These are phyloP conservation scores for Drosophila ercepeae DNA, from an alignment of 1,140 invertebrate genomes.

Conservation along the genomic window DNA sequence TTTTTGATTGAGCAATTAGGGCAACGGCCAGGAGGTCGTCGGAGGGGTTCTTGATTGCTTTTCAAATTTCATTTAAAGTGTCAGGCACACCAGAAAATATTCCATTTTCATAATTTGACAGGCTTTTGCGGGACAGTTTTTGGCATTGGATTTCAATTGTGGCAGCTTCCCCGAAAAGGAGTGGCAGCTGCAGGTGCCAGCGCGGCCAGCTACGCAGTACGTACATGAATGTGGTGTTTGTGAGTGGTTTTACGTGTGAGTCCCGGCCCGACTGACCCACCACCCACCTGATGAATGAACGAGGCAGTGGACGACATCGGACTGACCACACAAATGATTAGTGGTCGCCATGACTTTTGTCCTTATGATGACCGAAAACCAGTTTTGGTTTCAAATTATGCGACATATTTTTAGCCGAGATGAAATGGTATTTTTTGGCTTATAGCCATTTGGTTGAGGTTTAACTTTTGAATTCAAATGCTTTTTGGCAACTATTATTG, in stretches of 20 bases:
- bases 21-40: constrained; percentile 7
- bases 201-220: background rate
- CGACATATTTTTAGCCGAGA: background rate
- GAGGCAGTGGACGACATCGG: constrained; percentile 28
- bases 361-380: constrained; percentile 18
- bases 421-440: background rate
- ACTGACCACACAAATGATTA: constrained; percentile 67
- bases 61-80: constrained; percentile 76
- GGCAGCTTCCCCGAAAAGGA: constrained; percentile 2
- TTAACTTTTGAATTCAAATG: background rate
- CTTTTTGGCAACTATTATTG: too few species aligned
- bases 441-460: background rate
- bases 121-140: constrained; percentile 45
- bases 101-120: constrained; percentile 78
- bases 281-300: constrained; percentile 9
- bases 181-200: constrained; percentile 12
- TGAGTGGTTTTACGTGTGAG: background rate
- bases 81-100: constrained; percentile 65
- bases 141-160: constrained; percentile 27
- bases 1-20: constrained; percentile 80
- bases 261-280: background rate
- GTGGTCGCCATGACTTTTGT: constrained; percentile 74
- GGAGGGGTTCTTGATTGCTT: constrained; percentile 38
- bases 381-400: background rate
- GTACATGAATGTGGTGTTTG: background rate